Conservation (phyloP, 2,113 vertebrate genomes). For the Eidolon helvum region DNA sequence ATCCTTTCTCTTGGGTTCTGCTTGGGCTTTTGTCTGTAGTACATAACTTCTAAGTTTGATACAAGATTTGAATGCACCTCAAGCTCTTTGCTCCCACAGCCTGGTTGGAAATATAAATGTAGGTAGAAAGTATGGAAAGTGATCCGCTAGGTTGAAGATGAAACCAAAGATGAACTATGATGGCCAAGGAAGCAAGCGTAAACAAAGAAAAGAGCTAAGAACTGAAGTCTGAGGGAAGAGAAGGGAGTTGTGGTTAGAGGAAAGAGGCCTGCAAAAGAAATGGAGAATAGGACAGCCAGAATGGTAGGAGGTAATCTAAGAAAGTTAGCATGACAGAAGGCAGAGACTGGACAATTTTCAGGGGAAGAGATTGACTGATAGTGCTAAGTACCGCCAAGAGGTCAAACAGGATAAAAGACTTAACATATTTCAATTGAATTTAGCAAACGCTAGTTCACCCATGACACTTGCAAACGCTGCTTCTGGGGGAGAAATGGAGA, state of each 20-base stretch:
- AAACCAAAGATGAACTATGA: background rate
- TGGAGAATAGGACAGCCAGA: background rate
- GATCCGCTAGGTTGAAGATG: background rate
- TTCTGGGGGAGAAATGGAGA: background rate
- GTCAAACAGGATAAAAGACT: background rate
- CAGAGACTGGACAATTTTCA: background rate
- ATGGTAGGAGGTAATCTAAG: rapidly evolving
- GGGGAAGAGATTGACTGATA: background rate
- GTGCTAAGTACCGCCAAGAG: background rate
- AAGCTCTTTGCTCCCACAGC: background rate
- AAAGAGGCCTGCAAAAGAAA: background rate
- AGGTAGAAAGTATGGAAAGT: background rate
- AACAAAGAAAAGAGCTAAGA: background rate
- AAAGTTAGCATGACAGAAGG: background rate
- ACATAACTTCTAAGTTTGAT: background rate
- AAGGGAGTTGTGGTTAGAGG: background rate
- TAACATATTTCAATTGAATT: background rate
- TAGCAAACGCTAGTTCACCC: background rate
- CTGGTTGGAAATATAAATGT: background rate
- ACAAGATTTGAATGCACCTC: background rate
- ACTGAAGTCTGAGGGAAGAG: background rate
- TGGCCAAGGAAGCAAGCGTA: background rate
- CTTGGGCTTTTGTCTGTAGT: background rate
- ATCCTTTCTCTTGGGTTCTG: background rate
- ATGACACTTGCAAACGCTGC: background rate